phyloP scores from a whole-genome alignment of 1,140 invertebrate genomes.

The Aphis craccivora region DNA sequence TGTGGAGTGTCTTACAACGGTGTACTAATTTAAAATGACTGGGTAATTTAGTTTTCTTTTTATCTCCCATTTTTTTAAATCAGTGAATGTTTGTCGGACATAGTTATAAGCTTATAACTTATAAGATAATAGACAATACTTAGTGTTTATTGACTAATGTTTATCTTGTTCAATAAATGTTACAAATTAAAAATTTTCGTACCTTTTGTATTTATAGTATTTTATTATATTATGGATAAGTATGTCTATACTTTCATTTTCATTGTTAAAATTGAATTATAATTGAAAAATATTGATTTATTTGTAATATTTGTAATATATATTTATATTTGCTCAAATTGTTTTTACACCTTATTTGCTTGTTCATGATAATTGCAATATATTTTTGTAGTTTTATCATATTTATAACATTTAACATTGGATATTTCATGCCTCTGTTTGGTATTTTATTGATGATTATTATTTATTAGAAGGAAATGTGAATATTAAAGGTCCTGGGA shows the following conservation, averaged over 20 bases:
- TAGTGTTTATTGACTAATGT: neutral
- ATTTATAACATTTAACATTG: neutral
- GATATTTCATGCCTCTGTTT: neutral
- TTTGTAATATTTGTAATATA: conserved; percentile 19
- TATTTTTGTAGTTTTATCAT: neutral
- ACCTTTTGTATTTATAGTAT: neutral
- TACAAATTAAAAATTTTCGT: neutral
- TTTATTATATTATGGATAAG: neutral
- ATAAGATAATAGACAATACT: too few species aligned
- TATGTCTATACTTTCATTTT: neutral
- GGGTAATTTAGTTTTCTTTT: neutral
- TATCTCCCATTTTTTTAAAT: neutral
- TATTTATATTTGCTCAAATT: conserved; percentile 30
- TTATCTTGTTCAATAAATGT: neutral
- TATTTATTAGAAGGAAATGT: neutral
- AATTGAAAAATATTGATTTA: neutral
- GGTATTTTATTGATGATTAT: neutral
- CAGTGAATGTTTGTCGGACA: neutral
- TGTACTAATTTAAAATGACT: neutral
- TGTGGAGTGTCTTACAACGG: neutral
- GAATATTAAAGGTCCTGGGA: neutral
- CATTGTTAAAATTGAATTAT: neutral
- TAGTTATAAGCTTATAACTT: neutral
- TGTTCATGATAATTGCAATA: neutral
- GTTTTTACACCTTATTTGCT: neutral